Conservation (phyloP, 2,888 invertebrate species). For the Melieria crassipennis region DNA sequence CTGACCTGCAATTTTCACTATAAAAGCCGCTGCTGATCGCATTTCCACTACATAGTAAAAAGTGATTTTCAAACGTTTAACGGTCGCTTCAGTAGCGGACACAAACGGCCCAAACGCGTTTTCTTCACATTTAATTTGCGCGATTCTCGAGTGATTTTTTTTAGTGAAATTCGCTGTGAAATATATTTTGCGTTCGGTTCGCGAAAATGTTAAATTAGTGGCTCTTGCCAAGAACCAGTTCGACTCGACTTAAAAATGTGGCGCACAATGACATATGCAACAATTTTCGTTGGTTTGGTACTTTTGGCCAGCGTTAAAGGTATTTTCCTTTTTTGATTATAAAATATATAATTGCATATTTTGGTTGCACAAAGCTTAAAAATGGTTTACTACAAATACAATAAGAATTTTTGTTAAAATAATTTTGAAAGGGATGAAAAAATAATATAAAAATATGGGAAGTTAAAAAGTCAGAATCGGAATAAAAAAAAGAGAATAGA, state of each 20-base stretch:
- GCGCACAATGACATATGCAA: conserved; percentile 29
- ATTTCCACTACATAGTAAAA: conserved; percentile 36
- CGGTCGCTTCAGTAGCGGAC: conserved; percentile 36
- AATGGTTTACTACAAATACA: too few species aligned
- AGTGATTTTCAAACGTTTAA: conserved; percentile 22
- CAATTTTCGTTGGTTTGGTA: conserved; percentile 36
- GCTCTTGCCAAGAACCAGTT: not conserved
- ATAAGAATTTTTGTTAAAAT: too few species aligned
- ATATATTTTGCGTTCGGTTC: not conserved
- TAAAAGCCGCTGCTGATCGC: conserved; percentile 56
- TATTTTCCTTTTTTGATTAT: conserved; percentile 27
- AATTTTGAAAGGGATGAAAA: too few species aligned
- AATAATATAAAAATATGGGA: too few species aligned
- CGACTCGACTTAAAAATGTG: conserved; percentile 16
- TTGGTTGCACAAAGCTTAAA: not conserved
- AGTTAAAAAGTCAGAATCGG: too few species aligned
- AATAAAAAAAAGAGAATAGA: too few species aligned
- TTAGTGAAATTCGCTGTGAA: too few species aligned
- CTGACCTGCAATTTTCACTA: conserved; percentile 45
- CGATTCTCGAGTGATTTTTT: not conserved
- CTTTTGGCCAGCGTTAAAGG: conserved; percentile 39
- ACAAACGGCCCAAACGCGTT: conserved; percentile 31
- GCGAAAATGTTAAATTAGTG: conserved; percentile 24
- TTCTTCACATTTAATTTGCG: conserved; percentile 1
- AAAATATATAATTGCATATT: not conserved